Conservation (phyloP, 2,113 vertebrate species). For the Aegithalos caudatus region DNA sequence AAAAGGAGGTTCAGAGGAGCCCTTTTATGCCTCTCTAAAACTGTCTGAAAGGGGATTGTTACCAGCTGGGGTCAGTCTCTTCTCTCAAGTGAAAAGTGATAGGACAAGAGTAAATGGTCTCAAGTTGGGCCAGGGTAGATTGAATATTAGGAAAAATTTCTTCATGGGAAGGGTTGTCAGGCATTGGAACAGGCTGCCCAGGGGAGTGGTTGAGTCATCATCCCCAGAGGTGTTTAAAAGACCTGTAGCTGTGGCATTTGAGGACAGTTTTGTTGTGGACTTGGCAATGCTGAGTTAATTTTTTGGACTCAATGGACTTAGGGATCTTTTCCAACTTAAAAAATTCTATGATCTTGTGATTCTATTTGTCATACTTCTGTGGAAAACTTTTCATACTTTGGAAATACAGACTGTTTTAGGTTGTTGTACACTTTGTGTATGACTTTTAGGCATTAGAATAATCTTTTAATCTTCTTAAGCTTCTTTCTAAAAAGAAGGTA, state of each 20-base stretch:
- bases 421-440: not conserved
- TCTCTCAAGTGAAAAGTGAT: not conserved
- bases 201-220: not conserved
- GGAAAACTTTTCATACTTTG: not conserved
- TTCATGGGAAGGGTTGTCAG: not conserved
- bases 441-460: not conserved
- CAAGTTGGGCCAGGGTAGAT: not conserved
- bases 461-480: not conserved
- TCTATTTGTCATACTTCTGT: not conserved
- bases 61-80: not conserved
- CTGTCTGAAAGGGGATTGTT: not conserved
- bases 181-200: not conserved
- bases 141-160: not conserved
- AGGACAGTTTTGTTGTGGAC: not conserved
- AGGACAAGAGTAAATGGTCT: not conserved
- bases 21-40: not conserved
- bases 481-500: not conserved
- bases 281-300: not conserved
- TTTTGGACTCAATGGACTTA: fast-evolving
- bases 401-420: not conserved
- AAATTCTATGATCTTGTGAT: not conserved
- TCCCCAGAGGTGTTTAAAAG: not conserved
- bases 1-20: not conserved
- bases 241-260: not conserved
- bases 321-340: not conserved